Conservation (phyloP, 2,113 vertebrate species). For the Danio rerio region DNA sequence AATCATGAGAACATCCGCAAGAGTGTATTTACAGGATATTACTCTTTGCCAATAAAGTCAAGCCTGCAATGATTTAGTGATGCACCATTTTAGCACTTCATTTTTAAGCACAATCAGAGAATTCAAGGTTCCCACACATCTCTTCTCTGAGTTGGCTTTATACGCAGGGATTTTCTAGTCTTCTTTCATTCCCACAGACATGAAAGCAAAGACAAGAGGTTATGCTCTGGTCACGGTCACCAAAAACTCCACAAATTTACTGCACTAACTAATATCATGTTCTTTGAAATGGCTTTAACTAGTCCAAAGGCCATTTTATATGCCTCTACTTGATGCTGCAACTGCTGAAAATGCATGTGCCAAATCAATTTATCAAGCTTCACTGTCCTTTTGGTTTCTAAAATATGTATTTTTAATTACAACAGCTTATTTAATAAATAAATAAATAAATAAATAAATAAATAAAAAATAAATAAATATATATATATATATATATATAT, state of each 20-base stretch:
- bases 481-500: no score
- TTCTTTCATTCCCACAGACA: slow-evolving; percentile 37
- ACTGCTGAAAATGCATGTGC: not conserved
- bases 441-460: no score
- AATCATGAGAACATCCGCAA: not conserved
- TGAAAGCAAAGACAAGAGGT: slow-evolving; percentile 21
- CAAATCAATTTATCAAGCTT: not conserved
- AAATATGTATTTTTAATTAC: no score
- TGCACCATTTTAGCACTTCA: not conserved
- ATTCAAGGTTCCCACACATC: slow-evolving; percentile 29
- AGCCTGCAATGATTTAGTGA: slow-evolving; percentile 10
- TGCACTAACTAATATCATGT: slow-evolving; percentile 3
- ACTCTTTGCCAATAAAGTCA: slow-evolving; percentile 8
- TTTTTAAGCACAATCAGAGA: not conserved
- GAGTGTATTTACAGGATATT: not conserved
- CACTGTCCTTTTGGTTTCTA: no score
- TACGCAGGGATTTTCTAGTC: slow-evolving; percentile 2
- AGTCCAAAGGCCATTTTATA: not conserved
- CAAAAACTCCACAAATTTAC: slow-evolving; percentile 1
- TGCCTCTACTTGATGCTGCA: not conserved
- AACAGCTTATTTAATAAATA: no score
- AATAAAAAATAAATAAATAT: no score
- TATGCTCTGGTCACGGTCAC: not conserved
- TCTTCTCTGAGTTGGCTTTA: not conserved
- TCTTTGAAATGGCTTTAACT: not conserved